Evolutionary conservation across 2,113 vertebrate species (phyloP).

Genomic region (Ovis canadensis): DNA sequence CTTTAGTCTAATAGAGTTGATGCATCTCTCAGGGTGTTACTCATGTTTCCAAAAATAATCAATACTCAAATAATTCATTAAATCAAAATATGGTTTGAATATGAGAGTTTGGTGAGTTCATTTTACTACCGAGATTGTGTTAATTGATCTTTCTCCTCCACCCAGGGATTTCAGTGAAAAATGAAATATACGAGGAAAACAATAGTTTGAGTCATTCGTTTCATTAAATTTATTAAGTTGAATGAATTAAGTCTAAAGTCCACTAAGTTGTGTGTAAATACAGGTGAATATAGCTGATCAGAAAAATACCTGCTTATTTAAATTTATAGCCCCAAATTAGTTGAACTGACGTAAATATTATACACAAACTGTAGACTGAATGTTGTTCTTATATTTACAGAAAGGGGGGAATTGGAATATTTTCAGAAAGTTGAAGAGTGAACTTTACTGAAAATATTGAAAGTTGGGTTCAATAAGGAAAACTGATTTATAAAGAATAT

Average conservation of each 20-base stretch:
- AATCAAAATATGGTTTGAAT: neutral
- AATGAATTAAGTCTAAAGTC: neutral
- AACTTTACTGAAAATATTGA: neutral
- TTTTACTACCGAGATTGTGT: neutral
- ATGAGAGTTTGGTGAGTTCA: neutral
- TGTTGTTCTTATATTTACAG: neutral
- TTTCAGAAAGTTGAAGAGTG: neutral
- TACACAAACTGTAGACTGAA: neutral
- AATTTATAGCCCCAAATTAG: neutral
- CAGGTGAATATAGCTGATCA: neutral
- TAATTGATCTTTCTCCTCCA: neutral
- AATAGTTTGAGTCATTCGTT: neutral
- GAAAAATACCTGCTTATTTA: neutral
- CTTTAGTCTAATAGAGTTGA: neutral
- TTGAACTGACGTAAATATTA: neutral
- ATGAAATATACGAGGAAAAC: neutral
- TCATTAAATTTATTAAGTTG: neutral
- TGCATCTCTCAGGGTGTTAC: neutral
- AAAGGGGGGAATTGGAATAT: neutral
- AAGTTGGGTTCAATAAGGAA: neutral
- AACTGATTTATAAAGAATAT: neutral
- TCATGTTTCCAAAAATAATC: conserved; percentile 3
- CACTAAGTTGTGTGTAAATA: neutral
- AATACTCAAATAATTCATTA: neutral
- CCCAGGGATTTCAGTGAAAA: neutral